Conservation (phyloP, 2,797 vertebrate species). For the Peromyscus attwateri region DNA sequence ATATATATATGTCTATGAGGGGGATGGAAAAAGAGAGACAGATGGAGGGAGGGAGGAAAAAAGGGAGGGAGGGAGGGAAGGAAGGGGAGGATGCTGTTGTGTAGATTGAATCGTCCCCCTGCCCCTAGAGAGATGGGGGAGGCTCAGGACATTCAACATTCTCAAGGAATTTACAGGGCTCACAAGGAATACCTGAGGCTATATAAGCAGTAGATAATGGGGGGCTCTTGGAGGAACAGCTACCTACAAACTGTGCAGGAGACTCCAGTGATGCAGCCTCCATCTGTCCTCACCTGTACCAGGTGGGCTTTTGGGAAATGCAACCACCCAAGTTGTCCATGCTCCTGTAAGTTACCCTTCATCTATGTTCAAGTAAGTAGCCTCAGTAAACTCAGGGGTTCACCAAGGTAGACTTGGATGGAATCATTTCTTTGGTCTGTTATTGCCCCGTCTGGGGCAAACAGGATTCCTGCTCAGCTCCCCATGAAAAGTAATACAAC, state of each 20-base stretch:
- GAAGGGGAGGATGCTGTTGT: neutral
- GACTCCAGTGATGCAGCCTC: neutral
- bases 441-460: neutral
- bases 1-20: neutral
- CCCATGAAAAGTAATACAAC: neutral
- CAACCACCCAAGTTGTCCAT: too few species aligned
- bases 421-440: neutral
- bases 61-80: neutral
- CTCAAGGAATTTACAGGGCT: neutral
- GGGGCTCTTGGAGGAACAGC: too few species aligned
- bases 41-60: too few species aligned
- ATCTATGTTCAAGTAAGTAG: neutral
- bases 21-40: fast-evolving
- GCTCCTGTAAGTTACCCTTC: too few species aligned
- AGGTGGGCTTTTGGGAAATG: neutral
- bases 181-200: neutral
- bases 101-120: neutral
- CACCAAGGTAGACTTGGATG: neutral
- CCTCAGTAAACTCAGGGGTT: neutral
- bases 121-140: neutral
- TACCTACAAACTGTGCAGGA: neutral
- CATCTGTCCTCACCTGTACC: neutral
- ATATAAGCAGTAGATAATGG: neutral
- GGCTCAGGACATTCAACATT: neutral
- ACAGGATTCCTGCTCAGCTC: neutral